Conservation (phyloP, 35 echinoderm and acorn worm genomes). For the Apostichopus parvimensis region DNA sequence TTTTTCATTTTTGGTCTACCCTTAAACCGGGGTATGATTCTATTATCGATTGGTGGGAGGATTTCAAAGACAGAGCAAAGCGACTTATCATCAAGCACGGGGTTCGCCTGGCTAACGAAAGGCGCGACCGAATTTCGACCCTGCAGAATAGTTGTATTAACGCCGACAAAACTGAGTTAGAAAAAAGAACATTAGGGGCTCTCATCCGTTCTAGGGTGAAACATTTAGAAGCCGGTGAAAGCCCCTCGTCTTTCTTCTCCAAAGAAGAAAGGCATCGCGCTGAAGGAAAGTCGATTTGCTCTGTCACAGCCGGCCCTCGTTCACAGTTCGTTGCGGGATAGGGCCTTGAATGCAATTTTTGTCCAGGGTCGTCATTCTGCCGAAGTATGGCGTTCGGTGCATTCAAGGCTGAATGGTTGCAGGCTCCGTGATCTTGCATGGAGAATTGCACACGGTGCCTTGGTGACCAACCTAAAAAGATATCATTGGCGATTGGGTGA, state of each 20-base stretch:
- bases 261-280: constrained; percentile 24
- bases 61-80: not conserved
- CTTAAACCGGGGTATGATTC: not conserved
- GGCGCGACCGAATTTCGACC: not conserved
- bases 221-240: not conserved
- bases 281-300: too few species aligned
- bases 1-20: not conserved
- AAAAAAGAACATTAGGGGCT: not conserved
- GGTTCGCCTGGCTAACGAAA: not conserved
- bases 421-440: too few species aligned
- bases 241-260: not conserved
- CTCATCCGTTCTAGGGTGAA: not conserved
- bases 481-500: too few species aligned
- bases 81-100: not conserved
- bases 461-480: too few species aligned
- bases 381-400: too few species aligned
- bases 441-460: too few species aligned
- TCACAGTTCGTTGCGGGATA: too few species aligned
- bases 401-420: too few species aligned
- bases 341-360: too few species aligned
- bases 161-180: not conserved
- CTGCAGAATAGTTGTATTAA: not conserved
- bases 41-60: not conserved
- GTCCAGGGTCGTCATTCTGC: too few species aligned
- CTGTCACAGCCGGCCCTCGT: too few species aligned